These are phyloP conservation scores for Macrotrachela quadricornifera DNA, from an alignment of 1,140 invertebrate species.

Conservation along the genomic window DNA sequence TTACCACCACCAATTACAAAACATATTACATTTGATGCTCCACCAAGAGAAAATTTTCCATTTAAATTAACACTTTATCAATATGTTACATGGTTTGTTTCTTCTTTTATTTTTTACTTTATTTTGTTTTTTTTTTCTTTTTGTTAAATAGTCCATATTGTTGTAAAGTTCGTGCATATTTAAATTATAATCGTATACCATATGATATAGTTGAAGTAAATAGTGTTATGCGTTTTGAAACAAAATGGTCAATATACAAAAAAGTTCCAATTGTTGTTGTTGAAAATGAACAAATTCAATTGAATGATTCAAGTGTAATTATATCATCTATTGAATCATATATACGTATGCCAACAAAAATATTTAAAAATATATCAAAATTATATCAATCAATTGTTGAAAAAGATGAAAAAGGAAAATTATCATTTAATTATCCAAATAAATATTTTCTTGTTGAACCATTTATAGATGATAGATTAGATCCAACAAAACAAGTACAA, in stretches of 20 bases:
- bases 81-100: background rate
- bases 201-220: slow-evolving; percentile 93
- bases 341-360: slow-evolving; percentile 41
- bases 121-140: slow-evolving; percentile 41
- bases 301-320: slow-evolving; percentile 81
- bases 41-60: no score
- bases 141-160: slow-evolving; percentile 43
- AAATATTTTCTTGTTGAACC: no score
- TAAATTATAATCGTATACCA: slow-evolving; percentile 76
- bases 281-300: slow-evolving; percentile 36
- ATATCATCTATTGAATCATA: slow-evolving; percentile 63
- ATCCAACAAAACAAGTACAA: no score
- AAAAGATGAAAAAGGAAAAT: slow-evolving; percentile 13
- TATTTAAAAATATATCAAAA: slow-evolving; percentile 46
- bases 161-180: slow-evolving; percentile 74
- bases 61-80: slow-evolving; percentile 7
- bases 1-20: no score
- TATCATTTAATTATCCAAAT: no score
- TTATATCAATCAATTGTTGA: slow-evolving; percentile 53
- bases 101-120: no score
- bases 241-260: slow-evolving; percentile 76
- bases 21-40: no score
- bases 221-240: slow-evolving; percentile 64
- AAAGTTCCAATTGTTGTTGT: slow-evolving; percentile 61
- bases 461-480: no score